Evolutionary conservation across 2,888 invertebrate genomes (phyloP).

Genomic region (Labia minor): DNA sequence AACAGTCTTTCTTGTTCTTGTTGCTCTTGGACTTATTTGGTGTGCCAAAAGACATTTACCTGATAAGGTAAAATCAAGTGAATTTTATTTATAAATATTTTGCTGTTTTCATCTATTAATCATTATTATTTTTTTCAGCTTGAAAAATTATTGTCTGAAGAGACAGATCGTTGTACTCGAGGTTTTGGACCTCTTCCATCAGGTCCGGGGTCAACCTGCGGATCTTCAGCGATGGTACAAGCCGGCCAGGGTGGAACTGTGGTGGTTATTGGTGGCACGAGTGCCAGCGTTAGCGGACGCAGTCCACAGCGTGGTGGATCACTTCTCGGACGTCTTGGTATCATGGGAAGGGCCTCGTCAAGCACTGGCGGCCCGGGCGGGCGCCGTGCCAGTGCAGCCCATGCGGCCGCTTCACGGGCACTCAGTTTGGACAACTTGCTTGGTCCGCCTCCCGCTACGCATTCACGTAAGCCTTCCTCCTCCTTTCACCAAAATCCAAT

Average conservation of each 20-base stretch:
- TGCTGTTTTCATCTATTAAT: background rate
- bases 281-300: conserved; percentile 22
- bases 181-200: conserved; percentile 25
- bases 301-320: conserved; percentile 41
- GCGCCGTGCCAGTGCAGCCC: conserved; percentile 32
- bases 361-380: conserved; percentile 43
- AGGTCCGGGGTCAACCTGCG: conserved; percentile 25
- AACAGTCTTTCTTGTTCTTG: conserved; percentile 69
- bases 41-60: conserved; percentile 78
- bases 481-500: conserved; percentile 20
- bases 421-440: conserved; percentile 83
- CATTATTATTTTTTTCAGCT: conserved; percentile 35
- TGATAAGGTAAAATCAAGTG: conserved; percentile 53
- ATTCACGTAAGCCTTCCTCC: conserved; percentile 27
- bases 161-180: conserved; percentile 52
- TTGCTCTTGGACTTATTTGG: conserved; percentile 68
- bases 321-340: conserved; percentile 72
- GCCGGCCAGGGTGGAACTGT: conserved; percentile 38
- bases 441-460: conserved; percentile 49
- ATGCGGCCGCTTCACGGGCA: conserved; percentile 60
- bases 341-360: conserved; percentile 65
- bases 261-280: conserved; percentile 32
- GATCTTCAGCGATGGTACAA: conserved; percentile 33
- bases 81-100: background rate
- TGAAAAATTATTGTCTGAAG: conserved; percentile 69